Percentiles rank a stretch among this genome's conserved stretches.
Conservation (phyloP, 2,888 invertebrate genomes). For the Zootermopsis nevadensis region DNA sequence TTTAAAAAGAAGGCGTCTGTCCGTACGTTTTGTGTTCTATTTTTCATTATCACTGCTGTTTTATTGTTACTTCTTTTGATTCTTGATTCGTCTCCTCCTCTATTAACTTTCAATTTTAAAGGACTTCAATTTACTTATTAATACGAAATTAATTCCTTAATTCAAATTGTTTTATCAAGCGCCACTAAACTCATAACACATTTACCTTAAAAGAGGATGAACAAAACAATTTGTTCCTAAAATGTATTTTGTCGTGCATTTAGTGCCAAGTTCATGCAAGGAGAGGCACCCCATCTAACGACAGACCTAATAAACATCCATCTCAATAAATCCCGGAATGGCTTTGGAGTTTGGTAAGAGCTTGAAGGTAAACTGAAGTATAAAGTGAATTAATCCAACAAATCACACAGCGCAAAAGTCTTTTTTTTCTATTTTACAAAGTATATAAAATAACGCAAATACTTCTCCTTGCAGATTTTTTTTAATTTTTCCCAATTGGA, state of each 20-base stretch:
- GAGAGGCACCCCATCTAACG: constrained; percentile 52
- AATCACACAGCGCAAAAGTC: constrained; percentile 42
- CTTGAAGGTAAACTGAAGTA: constrained; percentile 54
- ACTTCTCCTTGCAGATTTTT: constrained; percentile 50
- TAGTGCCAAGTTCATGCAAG: constrained; percentile 53
- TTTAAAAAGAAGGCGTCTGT: constrained; percentile 48
- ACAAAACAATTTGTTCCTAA: constrained; percentile 51
- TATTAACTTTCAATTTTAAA: constrained; percentile 55
- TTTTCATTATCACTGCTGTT: constrained; percentile 50
- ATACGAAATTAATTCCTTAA: constrained; percentile 40
- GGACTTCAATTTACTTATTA: constrained; percentile 11
- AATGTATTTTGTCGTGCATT: constrained; percentile 55
- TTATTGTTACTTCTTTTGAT: constrained; percentile 50
- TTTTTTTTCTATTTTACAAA: constrained; percentile 37
- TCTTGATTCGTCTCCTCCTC: constrained; percentile 64
- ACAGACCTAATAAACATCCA: constrained; percentile 52
- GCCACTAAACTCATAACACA: constrained; percentile 33
- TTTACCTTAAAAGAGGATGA: constrained; percentile 43
- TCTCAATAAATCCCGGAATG: constrained; percentile 54
- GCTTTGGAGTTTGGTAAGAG: constrained; percentile 54
- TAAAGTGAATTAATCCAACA: constrained; percentile 52
- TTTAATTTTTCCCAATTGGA: constrained; percentile 49
- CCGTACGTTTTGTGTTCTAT: constrained; percentile 51
- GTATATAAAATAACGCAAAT: constrained; percentile 39
- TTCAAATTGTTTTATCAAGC: constrained; percentile 9